Evolutionary conservation across 2,797 vertebrate species (phyloP).

Genomic region (Enteromius radiatus): DNA sequence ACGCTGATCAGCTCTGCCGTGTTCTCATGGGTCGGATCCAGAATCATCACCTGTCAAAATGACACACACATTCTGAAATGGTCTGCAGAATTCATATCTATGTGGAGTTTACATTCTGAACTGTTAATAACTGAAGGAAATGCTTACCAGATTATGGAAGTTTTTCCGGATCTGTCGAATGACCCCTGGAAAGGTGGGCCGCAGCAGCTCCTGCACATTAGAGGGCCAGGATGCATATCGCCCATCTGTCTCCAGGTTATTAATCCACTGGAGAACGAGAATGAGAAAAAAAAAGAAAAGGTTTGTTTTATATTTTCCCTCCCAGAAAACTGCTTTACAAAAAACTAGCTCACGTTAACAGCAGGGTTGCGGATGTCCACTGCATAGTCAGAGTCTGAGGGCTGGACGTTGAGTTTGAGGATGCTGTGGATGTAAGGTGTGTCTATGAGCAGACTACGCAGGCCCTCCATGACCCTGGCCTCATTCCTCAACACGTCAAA

Average conservation of each 20-base stretch:
- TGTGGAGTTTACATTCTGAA: not conserved
- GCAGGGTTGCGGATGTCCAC: slow-evolving; percentile 93
- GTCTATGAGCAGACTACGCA: slow-evolving; percentile 91
- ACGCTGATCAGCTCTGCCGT: slow-evolving; percentile 87
- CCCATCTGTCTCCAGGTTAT: slow-evolving; percentile 92
- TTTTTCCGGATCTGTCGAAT: slow-evolving; percentile 98
- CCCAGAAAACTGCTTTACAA: not conserved
- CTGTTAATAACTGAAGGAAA: not conserved
- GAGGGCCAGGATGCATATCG: slow-evolving; percentile 92
- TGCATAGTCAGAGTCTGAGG: slow-evolving; percentile 91
- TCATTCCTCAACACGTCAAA: slow-evolving; percentile 92
- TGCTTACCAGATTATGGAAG: slow-evolving; percentile 93
- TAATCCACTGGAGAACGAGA: slow-evolving; percentile 88
- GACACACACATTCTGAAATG: slow-evolving; percentile 28
- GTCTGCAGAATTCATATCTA: not conserved
- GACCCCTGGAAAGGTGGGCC: slow-evolving; percentile 96
- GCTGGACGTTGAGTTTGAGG: slow-evolving; percentile 93
- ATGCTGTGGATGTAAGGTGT: slow-evolving; percentile 89
- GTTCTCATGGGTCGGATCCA: slow-evolving; percentile 89
- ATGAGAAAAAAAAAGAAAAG: no score
- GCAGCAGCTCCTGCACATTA: slow-evolving; percentile 91
- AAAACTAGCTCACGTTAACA: slow-evolving; percentile 81
- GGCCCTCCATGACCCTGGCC: slow-evolving; percentile 93
- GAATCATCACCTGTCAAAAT: slow-evolving; percentile 85
- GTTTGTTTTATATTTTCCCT: not conserved